Evolutionary conservation across 1,140 invertebrate genomes (phyloP).

Genomic region (Leptinotarsa lineolata): DNA sequence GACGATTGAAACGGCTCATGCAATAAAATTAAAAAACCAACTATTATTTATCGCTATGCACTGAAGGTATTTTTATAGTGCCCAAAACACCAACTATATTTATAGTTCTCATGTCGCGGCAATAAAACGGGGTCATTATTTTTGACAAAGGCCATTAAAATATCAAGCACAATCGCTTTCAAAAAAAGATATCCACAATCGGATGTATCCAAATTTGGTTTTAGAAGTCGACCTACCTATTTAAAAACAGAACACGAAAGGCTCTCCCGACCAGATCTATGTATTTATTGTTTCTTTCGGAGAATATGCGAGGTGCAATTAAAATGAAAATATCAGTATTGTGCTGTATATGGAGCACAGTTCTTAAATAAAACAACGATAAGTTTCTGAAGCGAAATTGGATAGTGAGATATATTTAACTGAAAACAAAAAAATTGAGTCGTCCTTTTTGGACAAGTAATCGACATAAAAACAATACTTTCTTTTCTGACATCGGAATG

Average conservation of each 20-base stretch:
- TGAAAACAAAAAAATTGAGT: no score
- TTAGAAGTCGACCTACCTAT: slow-evolving; percentile 22
- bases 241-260: slow-evolving; percentile 26
- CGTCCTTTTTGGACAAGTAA: no score
- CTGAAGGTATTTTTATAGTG: slow-evolving; percentile 18
- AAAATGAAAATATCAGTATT: slow-evolving; percentile 20
- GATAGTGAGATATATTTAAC: no score
- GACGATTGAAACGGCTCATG: not conserved
- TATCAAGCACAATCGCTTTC: slow-evolving; percentile 2
- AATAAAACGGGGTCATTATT: slow-evolving; percentile 26
- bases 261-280: slow-evolving; percentile 7
- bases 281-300: not conserved
- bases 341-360: slow-evolving; percentile 15
- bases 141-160: slow-evolving; percentile 25
- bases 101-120: slow-evolving; percentile 3
- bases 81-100: slow-evolving; percentile 18
- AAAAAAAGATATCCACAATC: slow-evolving; percentile 10
- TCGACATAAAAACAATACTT: no score
- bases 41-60: slow-evolving; percentile 11
- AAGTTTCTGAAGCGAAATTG: no score
- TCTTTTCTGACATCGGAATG: no score
- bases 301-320: not conserved
- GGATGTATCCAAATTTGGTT: slow-evolving; percentile 20
- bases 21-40: not conserved
- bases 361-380: not conserved